Base-by-base conservation (phyloP, 1,140 invertebrate species). In the Bombus confusus region DNA sequence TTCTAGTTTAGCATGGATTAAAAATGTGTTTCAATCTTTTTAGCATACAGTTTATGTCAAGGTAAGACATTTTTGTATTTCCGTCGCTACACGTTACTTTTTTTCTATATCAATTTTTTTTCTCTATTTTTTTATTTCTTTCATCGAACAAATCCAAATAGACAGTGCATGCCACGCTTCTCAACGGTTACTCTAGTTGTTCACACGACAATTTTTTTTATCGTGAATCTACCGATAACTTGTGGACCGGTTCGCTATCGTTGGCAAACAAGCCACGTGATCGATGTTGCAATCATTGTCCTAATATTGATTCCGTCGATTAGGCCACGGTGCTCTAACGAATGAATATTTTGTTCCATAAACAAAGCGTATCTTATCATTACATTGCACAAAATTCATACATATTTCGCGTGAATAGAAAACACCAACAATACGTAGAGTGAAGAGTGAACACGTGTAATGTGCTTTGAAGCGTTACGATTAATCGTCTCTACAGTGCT, bases 21-120 rank as follows among this genome's bases (percentile, higher is more conserved):
- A 93, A 94, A 6, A 89, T 92, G 80, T 95, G 89, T 95, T 95
- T 95, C 91, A 92, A 94, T 94, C 89, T 95, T 95, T 95, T 93
- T 95, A 95, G 95, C 95, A 74, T 95, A 95, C 95, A 95, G 95
- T 95, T 93, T 95, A 88, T 95, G 95, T 91, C 95, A 95, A 95
- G 95, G 95, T 95, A 95, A 95, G 95, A 93, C 85, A 92, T 91
- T 92, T 91, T 90, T 57, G 91, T 76, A 88, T 71, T 87, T 86
- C 68, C 89, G 82, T 78, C 41, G 77, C 64, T 90, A 91, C 74
- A 37, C 37, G 37, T 79, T 85, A 62, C 68, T 88, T 84, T 41
- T 52, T 12, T 25, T 73, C 6, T 31, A 47, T 2, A 31, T 10
- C 59, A 10, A 12, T 13, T 37, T 79, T 52, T 57, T 22, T 31